These are phyloP conservation scores for Limnephilus auricula DNA, from an alignment of 2,888 invertebrate species.

Conservation along the genomic window DNA sequence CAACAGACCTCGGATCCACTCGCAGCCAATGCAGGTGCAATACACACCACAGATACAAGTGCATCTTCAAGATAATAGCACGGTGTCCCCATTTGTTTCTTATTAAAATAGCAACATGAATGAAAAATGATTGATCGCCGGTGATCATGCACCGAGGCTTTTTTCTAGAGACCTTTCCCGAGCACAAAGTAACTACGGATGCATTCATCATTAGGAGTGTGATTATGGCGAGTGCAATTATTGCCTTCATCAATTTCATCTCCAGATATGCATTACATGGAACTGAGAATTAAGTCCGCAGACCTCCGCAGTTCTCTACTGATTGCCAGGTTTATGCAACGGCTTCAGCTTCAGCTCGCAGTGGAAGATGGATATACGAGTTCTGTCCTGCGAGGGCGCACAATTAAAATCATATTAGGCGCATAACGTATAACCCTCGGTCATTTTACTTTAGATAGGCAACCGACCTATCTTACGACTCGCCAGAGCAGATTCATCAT, in stretches of 20 bases:
- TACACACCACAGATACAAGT: background rate
- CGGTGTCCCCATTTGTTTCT: background rate
- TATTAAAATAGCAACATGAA: background rate
- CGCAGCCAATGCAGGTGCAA: background rate
- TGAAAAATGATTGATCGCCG: slow-evolving; percentile 2
- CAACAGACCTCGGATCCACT: background rate
- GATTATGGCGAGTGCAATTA: slow-evolving; percentile 2
- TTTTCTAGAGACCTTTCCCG: background rate
- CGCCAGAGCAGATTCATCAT: background rate
- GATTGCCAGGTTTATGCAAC: background rate
- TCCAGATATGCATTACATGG: slow-evolving; percentile 2
- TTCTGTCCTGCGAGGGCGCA: background rate
- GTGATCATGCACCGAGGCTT: background rate
- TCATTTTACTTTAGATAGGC: background rate
- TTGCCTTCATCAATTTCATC: background rate
- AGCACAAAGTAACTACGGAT: background rate
- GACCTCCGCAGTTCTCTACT: background rate
- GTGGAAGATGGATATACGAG: background rate
- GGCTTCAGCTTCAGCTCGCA: background rate
- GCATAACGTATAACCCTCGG: slow-evolving; percentile 2
- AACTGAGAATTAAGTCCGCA: background rate
- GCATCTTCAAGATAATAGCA: background rate
- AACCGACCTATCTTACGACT: background rate
- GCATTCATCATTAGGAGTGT: background rate
- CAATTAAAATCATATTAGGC: slow-evolving; percentile 2